Percentiles rank a stretch among this genome's conserved stretches.
Conservation (phyloP, 2,797 vertebrate species). For the Coccyzus lansbergi region DNA sequence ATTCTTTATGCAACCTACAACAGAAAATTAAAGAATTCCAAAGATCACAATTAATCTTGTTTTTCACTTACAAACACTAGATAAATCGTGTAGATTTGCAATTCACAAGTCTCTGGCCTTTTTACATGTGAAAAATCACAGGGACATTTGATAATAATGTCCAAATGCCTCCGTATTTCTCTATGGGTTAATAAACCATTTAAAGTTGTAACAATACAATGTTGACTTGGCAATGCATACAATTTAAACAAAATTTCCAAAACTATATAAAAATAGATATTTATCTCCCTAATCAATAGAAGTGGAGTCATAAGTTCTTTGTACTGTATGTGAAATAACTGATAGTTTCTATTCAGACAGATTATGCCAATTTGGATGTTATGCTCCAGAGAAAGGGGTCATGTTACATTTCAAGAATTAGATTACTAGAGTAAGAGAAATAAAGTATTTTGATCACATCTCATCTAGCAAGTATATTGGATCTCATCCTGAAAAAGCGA, state of each 20-base stretch:
- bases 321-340: conserved; percentile 9
- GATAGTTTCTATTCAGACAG: neutral
- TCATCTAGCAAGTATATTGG: neutral
- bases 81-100: neutral
- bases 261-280: neutral
- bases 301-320: neutral
- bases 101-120: neutral
- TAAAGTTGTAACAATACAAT: neutral
- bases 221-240: neutral
- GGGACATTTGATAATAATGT: neutral
- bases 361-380: neutral
- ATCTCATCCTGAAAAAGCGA: neutral
- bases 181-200: neutral
- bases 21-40: neutral
- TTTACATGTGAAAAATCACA: neutral
- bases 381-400: neutral
- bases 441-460: conserved; percentile 53
- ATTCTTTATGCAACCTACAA: neutral
- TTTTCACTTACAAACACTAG: neutral
- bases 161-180: neutral
- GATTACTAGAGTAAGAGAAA: conserved; percentile 43
- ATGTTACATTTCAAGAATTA: neutral
- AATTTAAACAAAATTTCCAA: conserved; percentile 1
- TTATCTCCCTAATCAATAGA: conserved; percentile 30
- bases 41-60: neutral